Percentiles rank a stretch among this genome's conserved stretches.
Conservation (phyloP, 2,113 vertebrate genomes). For the Regulus satrapa region DNA sequence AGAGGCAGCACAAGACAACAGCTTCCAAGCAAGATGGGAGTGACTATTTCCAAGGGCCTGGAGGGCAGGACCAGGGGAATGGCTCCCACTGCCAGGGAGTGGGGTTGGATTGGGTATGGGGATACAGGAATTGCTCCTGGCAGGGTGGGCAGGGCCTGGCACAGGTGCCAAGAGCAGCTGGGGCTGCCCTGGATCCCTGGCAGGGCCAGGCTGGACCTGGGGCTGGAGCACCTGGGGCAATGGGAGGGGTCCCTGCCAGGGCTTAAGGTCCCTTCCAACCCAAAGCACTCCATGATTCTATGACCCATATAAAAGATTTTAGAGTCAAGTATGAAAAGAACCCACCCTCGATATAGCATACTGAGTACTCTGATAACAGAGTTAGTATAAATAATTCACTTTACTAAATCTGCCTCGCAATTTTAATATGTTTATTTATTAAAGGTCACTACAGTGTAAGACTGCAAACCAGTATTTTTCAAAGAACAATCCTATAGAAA, state of each 20-base stretch:
- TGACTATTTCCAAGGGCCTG: not conserved
- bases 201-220: not conserved
- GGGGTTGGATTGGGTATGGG: not conserved
- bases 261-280: not conserved
- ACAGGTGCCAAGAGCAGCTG: not conserved
- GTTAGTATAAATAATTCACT: not conserved
- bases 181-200: not conserved
- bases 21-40: not conserved
- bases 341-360: not conserved
- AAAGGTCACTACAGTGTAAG: not conserved
- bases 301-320: not conserved
- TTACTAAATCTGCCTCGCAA: not conserved
- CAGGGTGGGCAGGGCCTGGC: not conserved
- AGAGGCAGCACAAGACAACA: conserved; percentile 19
- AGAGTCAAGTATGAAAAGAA: not conserved
- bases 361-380: not conserved
- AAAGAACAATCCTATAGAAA: not conserved
- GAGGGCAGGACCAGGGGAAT: not conserved
- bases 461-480: not conserved
- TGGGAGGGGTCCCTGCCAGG: not conserved
- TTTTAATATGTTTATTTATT: not conserved
- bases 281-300: not conserved
- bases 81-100: not conserved
- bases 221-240: too few species aligned
- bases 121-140: not conserved